Evolutionary conservation across 2,888 invertebrate species (phyloP), one percentile per base, ranked within the genome.

Genomic region (Sinopyrophorus schimmeli): DNA sequence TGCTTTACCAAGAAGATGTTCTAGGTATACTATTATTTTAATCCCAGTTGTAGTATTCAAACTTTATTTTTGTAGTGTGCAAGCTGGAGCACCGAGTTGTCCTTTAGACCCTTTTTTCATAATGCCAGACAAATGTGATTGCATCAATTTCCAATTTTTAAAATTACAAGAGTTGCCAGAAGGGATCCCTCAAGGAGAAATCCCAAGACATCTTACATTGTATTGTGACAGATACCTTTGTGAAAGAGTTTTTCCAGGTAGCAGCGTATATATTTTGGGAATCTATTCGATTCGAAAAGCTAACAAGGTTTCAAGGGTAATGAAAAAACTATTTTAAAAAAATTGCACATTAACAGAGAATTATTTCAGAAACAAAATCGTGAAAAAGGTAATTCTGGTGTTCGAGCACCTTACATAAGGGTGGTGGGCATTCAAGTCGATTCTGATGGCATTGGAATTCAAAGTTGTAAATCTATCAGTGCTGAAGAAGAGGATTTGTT

Each of bases 91-190:
- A 40, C 89, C 91, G 0, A 91, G 91, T 65, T 99, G 99, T 67
- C 97, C 98, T 0, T 70, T 97, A 43, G 99, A 99, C 76, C 99
- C 99, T 1, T 99, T 92, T 72, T 96, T 94, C 72, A 96, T 99
- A 54, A 86, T 98, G 73, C 97, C 98, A 9, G 98, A 99, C 71
- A 96, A 95, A 74, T 98, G 98, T 73, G 82, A 85, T 59, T 99
- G 98, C 73, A 92, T 98, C 14, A 98, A 99, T 75, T 99, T 93
- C 70, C 99, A 99, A 83, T 87, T 91, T 0, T 73, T 99, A n/a
- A 99, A 97, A 73, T 74, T 98, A 6, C 98, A 99, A 80, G 99
- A 99, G 74, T 76, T 92, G 11, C 95, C 96, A 0, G 98, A 99
- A 71, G 85, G 83, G 54, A 87, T 93, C 47, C 95, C 95, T 0